phyloP scores from a whole-genome alignment of 1,140 invertebrate genomes.

The Trichoplusia ni region DNA sequence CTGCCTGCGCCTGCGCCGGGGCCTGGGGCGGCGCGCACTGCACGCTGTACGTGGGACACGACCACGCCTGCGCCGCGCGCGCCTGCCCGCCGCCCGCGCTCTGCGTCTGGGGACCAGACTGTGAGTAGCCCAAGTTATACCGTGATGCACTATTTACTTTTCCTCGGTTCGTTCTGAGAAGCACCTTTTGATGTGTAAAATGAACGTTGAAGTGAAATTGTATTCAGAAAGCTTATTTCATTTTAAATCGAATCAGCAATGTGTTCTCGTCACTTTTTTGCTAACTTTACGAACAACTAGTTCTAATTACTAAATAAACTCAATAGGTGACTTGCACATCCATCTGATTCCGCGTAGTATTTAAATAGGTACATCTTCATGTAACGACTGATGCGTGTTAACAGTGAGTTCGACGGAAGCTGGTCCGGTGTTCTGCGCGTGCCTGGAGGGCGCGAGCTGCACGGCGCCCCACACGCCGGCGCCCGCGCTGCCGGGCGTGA shows the following conservation, averaged over 20 bases:
- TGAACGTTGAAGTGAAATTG: too few relatives aligned
- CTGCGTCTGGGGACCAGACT: constrained; percentile 54
- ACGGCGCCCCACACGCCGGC: constrained; percentile 75
- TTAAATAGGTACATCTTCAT: too few relatives aligned
- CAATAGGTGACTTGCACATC: too few relatives aligned
- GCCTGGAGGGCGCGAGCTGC: constrained; percentile 83
- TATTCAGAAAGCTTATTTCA: too few relatives aligned
- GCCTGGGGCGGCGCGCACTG: constrained; percentile 82
- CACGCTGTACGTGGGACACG: constrained; percentile 80
- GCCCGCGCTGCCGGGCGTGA: constrained; percentile 80
- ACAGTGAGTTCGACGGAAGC: constrained; percentile 14
- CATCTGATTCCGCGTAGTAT: too few relatives aligned
- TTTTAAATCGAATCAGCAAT: too few relatives aligned
- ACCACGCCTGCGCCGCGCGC: constrained; percentile 83
- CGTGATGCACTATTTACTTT: neutral
- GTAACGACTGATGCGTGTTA: neutral
- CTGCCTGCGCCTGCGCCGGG: constrained; percentile 78
- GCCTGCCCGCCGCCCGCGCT: constrained; percentile 76
- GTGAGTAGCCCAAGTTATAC: constrained; percentile 45
- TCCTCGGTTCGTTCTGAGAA: neutral
- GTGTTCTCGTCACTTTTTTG: too few relatives aligned
- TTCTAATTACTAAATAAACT: too few relatives aligned
- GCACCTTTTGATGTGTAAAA: too few relatives aligned
- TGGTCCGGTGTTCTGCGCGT: constrained; percentile 80
- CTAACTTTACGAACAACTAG: too few relatives aligned